Evolutionary conservation across 2,797 vertebrate species (phyloP).

Genomic region (Nasua narica): DNA sequence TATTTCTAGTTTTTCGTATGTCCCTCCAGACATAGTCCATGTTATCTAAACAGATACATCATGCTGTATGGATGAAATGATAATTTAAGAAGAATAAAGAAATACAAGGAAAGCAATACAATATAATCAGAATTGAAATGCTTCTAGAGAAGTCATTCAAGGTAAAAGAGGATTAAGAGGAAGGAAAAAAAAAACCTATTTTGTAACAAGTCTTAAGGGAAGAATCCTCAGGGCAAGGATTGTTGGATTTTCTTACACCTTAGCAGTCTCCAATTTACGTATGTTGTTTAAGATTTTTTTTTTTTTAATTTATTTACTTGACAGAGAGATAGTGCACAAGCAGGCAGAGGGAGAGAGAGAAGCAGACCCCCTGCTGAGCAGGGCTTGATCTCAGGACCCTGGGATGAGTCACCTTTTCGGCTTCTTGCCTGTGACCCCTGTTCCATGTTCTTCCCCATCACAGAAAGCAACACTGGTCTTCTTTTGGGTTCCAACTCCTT

Average conservation of each 20-base stretch:
- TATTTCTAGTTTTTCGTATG: not conserved
- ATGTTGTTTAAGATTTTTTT: not conserved
- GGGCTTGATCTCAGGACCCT: too few species aligned
- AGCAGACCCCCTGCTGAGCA: too few species aligned
- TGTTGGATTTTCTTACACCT: not conserved
- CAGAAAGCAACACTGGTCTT: not conserved
- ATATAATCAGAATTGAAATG: not conserved
- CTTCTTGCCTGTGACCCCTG: not conserved
- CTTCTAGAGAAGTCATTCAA: not conserved
- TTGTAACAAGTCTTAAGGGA: constrained; percentile 55
- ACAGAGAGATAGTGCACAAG: too few species aligned
- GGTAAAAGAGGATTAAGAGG: constrained; percentile 27
- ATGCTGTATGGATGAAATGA: not conserved
- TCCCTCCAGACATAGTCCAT: not conserved
- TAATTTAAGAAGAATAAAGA: not conserved
- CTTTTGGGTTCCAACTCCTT: not conserved
- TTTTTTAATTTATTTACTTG: too few species aligned
- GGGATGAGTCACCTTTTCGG: not conserved
- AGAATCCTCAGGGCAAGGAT: constrained; percentile 8
- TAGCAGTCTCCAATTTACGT: not conserved
- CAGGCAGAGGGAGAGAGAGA: too few species aligned
- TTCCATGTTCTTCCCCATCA: not conserved
- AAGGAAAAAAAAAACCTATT: not conserved
- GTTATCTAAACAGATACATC: not conserved
- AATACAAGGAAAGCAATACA: not conserved